Conservation (phyloP, 2,113 vertebrate species). For the Sprattus sprattus region DNA sequence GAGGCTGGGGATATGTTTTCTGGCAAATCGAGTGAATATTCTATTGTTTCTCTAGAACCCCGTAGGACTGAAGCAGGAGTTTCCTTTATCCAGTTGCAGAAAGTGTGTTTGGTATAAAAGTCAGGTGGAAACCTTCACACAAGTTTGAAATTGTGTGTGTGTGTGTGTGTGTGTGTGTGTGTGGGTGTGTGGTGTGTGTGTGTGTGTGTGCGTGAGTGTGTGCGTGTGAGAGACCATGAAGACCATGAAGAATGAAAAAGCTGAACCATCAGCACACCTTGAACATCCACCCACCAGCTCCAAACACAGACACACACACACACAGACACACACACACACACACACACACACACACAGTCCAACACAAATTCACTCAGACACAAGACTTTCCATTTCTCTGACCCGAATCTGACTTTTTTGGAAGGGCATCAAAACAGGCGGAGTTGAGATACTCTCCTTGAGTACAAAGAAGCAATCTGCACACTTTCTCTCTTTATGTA, state of each 20-base stretch:
- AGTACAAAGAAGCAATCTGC: too few species aligned
- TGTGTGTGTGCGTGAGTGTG: not conserved
- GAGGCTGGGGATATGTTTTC: not conserved
- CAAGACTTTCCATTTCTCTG: not conserved
- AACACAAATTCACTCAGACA: not conserved
- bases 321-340: not conserved
- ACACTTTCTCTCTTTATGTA: too few species aligned
- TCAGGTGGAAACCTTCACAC: not conserved
- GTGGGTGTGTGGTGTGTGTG: not conserved
- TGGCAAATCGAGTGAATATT: not conserved
- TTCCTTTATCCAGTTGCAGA: not conserved
- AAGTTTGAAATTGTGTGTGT: not conserved
- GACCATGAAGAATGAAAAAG: not conserved
- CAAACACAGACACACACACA: not conserved
- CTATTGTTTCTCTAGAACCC: not conserved
- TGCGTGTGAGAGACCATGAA: not conserved
- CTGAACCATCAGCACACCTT: not conserved
- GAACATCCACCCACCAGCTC: not conserved
- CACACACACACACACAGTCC: not conserved
- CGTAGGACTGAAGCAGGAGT: not conserved
- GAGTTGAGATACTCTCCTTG: too few species aligned
- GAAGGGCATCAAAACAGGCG: not conserved
- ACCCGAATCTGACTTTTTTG: not conserved
- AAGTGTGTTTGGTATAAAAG: not conserved
- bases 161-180: not conserved